Evolutionary conservation across 2,113 vertebrate genomes (phyloP).

Genomic region (Rhodinocichla rosea): DNA sequence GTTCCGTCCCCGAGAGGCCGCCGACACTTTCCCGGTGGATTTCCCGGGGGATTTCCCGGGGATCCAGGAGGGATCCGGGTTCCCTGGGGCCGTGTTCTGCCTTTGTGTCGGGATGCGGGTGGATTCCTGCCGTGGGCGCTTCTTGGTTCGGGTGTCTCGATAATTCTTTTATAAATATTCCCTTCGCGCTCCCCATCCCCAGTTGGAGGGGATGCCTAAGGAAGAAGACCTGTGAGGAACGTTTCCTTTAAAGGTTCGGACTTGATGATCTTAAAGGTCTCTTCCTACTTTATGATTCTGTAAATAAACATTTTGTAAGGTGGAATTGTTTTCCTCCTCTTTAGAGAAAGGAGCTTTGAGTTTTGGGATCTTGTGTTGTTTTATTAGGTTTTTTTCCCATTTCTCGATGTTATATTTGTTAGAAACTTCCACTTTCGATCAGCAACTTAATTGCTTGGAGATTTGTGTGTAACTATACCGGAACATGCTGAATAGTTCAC

Average conservation of each 20-base stretch:
- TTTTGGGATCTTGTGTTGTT: neutral
- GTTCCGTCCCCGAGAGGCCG: neutral
- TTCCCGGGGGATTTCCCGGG: neutral
- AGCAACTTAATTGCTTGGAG: neutral
- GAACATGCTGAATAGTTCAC: neutral
- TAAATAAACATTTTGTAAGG: neutral
- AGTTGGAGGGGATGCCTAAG: neutral
- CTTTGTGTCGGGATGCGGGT: neutral
- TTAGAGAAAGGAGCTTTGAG: rapidly evolving
- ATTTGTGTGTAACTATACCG: neutral
- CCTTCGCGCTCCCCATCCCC: neutral
- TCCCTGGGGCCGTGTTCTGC: neutral
- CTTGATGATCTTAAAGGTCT: neutral
- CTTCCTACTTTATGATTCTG: neutral
- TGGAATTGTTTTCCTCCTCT: neutral
- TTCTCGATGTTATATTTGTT: neutral
- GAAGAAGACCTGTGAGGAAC: neutral
- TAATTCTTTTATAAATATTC: neutral
- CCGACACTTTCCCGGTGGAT: neutral
- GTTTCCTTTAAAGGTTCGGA: neutral
- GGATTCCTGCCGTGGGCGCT: neutral
- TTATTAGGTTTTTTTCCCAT: neutral
- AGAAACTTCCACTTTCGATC: neutral
- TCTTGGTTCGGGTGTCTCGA: neutral
- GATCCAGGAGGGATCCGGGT: neutral